These are phyloP conservation scores for Kradibia gibbosae DNA, from an alignment of 1,140 invertebrate species.

Conservation along the genomic window DNA sequence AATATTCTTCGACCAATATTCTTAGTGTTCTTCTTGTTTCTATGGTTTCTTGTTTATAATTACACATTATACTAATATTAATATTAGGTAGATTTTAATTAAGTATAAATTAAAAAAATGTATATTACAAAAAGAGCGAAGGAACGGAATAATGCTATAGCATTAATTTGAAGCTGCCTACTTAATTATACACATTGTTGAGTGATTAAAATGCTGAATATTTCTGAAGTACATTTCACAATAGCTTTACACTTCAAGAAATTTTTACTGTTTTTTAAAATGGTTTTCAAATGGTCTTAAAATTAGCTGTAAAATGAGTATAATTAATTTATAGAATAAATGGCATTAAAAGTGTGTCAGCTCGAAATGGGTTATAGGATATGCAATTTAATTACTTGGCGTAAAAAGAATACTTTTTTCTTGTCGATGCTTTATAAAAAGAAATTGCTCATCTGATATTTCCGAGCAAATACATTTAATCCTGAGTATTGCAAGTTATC, in stretches of 20 bases:
- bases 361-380: not conserved
- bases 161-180: no score
- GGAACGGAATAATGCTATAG: no score
- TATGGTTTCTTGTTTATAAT: no score
- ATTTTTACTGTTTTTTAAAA: not conserved
- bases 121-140: no score
- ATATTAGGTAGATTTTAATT: no score
- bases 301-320: not conserved
- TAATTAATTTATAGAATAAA: not conserved
- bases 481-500: not conserved
- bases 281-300: not conserved
- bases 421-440: not conserved
- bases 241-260: not conserved
- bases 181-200: no score
- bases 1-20: no score
- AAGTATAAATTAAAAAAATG: no score
- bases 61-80: no score
- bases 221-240: no score
- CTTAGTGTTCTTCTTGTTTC: no score
- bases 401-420: not conserved
- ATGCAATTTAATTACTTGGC: not conserved
- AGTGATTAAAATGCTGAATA: no score
- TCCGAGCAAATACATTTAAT: constrained; percentile 4
- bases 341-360: not conserved
- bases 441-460: not conserved